Evolutionary conservation across 2,888 invertebrate genomes (phyloP), one percentile per base, ranked within the genome.

Genomic region (Eubasilissa splendida): DNA sequence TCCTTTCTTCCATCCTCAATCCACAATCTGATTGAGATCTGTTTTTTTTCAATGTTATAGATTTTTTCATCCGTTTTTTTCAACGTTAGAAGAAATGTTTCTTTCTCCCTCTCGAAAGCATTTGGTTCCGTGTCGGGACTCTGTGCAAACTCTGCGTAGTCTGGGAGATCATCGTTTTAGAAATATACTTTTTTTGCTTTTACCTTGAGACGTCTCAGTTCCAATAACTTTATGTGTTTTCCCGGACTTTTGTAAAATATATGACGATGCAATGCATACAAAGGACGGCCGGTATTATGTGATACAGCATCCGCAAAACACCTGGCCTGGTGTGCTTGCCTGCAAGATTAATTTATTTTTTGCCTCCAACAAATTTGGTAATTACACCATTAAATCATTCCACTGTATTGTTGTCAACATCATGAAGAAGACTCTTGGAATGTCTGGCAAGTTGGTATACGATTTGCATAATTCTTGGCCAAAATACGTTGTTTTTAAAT

Each of bases 371-470:
- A 33, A 11, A 66, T n/a, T 66, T 66, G 3, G 65, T 42, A 10
- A 66, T 42, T 4, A 33, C 11, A 3, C 33, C 10, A 66, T 66
- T 66, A n/a, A 66, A 66, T 4, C 33, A 4, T 84, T 87, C 86
- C 4, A 86, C 86, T 8, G 73, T 65, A 80, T 86, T 86, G 59
- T 84, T 87, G 71, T 85, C 83, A 5, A 85, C 84, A 66, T 86
- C 81, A 75, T 84, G 81, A 4, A 85, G 78, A 14, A 86, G 78
- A 68, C 68, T 85, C 22, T 84, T 76, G 12, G 84, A 22, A 59
- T 74, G 74, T 5, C 31, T 42, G 42, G 74, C 42, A 22, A 74
- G 60, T 59, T 74, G 58, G 56, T 42, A 9, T 42, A 42, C 42
- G 4, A 11, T 31, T 42, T 66, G 12, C 8, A n/a, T 42, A 66